These are phyloP conservation scores for Hemichromis elongatus DNA, from an alignment of 2,113 vertebrate genomes.

Conservation along the genomic window DNA sequence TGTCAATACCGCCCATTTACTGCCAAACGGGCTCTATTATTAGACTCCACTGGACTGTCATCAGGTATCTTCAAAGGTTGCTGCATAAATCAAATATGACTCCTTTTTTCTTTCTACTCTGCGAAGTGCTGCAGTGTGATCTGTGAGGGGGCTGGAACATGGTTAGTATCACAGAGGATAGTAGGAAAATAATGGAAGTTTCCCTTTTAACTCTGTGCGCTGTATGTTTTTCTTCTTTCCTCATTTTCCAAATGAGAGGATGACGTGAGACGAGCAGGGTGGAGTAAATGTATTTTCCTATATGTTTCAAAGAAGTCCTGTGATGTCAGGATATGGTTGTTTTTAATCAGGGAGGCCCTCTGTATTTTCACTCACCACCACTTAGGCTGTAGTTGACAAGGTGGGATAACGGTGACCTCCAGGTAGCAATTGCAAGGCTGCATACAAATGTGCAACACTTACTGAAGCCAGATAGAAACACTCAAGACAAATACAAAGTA, in stretches of 20 bases:
- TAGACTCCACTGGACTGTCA: slow-evolving; percentile 53
- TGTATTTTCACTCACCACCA: neutral
- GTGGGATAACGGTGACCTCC: neutral
- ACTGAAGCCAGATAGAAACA: neutral
- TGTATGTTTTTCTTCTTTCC: slow-evolving; percentile 15
- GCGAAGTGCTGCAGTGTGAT: slow-evolving; percentile 13
- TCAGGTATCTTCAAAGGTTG: slow-evolving; percentile 57
- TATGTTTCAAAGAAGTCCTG: slow-evolving; percentile 1
- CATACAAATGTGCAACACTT: neutral
- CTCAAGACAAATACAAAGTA: neutral
- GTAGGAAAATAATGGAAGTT: slow-evolving; percentile 49
- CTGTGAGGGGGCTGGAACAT: neutral
- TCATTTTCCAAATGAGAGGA: neutral
- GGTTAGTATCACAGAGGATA: slow-evolving; percentile 20
- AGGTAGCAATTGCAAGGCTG: neutral
- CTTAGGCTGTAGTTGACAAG: neutral
- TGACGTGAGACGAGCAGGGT: neutral
- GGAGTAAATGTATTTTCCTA: slow-evolving; percentile 26
- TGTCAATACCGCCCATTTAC: slow-evolving; percentile 58
- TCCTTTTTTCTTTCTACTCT: neutral
- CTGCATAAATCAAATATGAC: slow-evolving; percentile 29
- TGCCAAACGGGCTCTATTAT: slow-evolving; percentile 57
- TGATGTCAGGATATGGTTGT: slow-evolving; percentile 6
- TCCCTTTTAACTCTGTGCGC: slow-evolving; percentile 22
- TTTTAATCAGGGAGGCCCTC: neutral